Percentiles rank a stretch among this genome's conserved stretches.
Evolutionary conservation across 2,113 vertebrate genomes (phyloP).

Genomic region (Notiomystis cincta): DNA sequence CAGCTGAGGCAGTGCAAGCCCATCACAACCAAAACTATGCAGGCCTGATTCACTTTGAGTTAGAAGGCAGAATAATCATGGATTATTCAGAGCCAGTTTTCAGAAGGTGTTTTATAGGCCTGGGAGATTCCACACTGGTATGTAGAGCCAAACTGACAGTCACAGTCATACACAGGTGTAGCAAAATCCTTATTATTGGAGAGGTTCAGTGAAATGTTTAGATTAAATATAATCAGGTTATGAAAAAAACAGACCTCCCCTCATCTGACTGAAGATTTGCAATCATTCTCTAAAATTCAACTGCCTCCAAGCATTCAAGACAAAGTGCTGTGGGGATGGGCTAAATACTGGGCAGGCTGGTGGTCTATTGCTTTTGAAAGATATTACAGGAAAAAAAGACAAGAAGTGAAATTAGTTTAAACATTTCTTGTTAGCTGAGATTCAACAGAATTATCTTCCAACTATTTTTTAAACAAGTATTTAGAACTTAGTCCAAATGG

Average conservation of each 20-base stretch:
- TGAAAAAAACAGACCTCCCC: background rate
- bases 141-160: background rate
- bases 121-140: background rate
- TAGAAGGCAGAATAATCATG: background rate
- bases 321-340: background rate
- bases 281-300: background rate
- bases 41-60: background rate
- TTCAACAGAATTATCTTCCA: background rate
- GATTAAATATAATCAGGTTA: background rate
- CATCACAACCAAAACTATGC: background rate
- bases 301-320: background rate
- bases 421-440: background rate
- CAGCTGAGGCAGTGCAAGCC: background rate
- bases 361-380: background rate
- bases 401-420: background rate
- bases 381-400: background rate
- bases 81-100: background rate
- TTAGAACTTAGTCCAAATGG: background rate
- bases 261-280: background rate
- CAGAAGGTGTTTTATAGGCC: background rate
- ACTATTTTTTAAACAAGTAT: background rate
- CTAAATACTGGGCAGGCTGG: background rate
- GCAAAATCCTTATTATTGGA: background rate
- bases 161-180: background rate
- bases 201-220: background rate